Evolutionary conservation across 2,888 invertebrate genomes (phyloP).

Genomic region (Lithophane semibrunnea): DNA sequence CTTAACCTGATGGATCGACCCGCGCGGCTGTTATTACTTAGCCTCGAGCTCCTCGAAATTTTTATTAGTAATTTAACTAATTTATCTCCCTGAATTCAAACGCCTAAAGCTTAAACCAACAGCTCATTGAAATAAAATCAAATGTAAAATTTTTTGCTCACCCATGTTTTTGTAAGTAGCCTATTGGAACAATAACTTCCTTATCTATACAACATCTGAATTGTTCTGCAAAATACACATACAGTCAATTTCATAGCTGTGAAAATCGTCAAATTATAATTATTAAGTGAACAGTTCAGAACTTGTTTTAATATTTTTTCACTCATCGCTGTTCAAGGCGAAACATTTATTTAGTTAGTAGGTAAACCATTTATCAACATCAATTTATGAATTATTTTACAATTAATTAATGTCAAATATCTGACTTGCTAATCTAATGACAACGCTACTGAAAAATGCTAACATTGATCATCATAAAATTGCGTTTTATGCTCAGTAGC

Average conservation of each 20-base stretch:
- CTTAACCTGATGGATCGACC: too few relatives aligned
- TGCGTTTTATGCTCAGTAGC: constrained; percentile 76
- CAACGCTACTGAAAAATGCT: constrained; percentile 61
- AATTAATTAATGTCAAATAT: constrained; percentile 40
- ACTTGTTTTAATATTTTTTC: constrained; percentile 1
- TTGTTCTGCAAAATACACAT: neutral
- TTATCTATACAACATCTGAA: constrained; percentile 1
- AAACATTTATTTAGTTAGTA: constrained; percentile 4
- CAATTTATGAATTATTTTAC: constrained; percentile 27
- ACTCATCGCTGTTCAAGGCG: constrained; percentile 18
- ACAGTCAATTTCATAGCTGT: neutral
- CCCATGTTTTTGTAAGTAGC: neutral
- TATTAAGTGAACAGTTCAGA: neutral
- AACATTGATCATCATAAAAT: constrained; percentile 80
- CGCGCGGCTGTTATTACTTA: too few relatives aligned
- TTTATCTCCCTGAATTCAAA: neutral
- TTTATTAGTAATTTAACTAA: neutral
- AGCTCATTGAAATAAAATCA: neutral
- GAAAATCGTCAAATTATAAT: constrained; percentile 8
- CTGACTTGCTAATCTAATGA: constrained; percentile 56
- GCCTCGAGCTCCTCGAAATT: too few relatives aligned
- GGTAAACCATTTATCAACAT: constrained; percentile 21
- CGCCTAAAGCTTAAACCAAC: neutral
- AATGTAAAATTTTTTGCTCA: neutral
- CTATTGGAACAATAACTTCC: constrained; percentile 8